These are phyloP conservation scores for Ridgeia piscesae DNA, from an alignment of 1,140 invertebrate genomes.

Conservation along the genomic window DNA sequence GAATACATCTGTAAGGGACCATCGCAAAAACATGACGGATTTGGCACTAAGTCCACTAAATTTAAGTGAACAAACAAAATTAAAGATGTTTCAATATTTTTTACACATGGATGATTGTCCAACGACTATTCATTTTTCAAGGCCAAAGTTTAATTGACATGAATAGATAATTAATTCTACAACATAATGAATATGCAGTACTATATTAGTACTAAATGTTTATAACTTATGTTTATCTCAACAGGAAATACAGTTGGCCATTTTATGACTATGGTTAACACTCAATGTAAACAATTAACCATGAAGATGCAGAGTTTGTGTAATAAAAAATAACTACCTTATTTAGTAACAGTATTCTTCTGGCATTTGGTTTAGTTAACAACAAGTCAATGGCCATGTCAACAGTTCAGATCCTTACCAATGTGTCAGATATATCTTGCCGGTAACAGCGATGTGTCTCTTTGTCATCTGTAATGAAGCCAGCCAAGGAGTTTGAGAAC, in stretches of 20 bases:
- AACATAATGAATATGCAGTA: too few species aligned
- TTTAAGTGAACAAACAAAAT: neutral
- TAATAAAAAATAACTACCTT: too few species aligned
- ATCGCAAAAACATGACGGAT: neutral
- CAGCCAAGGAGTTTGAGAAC: neutral
- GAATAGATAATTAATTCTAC: neutral
- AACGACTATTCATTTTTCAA: neutral
- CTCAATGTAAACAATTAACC: too few species aligned
- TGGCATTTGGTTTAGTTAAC: too few species aligned
- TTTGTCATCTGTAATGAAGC: constrained; percentile 68
- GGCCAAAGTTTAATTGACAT: neutral
- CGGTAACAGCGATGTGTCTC: constrained; percentile 86
- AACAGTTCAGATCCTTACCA: constrained; percentile 63
- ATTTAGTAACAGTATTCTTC: too few species aligned
- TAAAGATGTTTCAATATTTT: neutral
- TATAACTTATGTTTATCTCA: too few species aligned
- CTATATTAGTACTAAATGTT: too few species aligned
- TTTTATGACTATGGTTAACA: too few species aligned
- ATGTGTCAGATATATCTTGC: constrained; percentile 86
- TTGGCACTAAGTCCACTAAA: neutral
- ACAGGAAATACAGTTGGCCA: too few species aligned
- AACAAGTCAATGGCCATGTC: too few species aligned
- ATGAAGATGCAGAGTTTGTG: too few species aligned
- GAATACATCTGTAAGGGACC: constrained; percentile 71
- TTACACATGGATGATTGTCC: neutral